A percentile compares a stretch with the other conserved stretches of the same genome.
Evolutionary conservation across 2,113 vertebrate genomes (phyloP).

Genomic region (Neotragus moschatus): DNA sequence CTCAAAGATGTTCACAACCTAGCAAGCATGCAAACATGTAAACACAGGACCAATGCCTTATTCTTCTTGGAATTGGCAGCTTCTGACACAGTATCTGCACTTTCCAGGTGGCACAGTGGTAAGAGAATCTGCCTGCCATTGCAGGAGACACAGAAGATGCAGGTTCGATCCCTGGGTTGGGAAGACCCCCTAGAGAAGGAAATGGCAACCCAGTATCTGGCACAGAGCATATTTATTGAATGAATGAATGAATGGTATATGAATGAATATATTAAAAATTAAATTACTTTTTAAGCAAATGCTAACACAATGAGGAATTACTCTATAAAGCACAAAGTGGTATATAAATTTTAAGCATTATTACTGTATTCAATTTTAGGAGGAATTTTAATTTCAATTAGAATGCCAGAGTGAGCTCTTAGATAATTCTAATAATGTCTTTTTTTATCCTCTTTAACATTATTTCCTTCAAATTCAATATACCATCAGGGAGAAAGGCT

Average conservation of each 20-base stretch:
- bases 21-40: background rate
- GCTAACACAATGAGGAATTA: slow-evolving; percentile 24
- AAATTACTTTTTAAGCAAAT: slow-evolving; percentile 43
- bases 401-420: slow-evolving; percentile 39
- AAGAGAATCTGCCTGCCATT: background rate
- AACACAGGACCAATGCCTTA: background rate
- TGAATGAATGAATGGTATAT: background rate
- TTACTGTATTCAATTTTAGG: slow-evolving; percentile 25
- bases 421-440: slow-evolving; percentile 27
- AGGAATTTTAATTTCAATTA: slow-evolving; percentile 50
- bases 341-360: slow-evolving; percentile 2
- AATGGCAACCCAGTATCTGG: background rate
- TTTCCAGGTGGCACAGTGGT: background rate
- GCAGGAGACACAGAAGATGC: background rate
- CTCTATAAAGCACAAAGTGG: background rate
- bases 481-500: slow-evolving; percentile 6
- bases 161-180: background rate
- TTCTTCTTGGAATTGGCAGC: background rate
- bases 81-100: background rate
- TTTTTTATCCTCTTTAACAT: slow-evolving; percentile 34
- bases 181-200: background rate
- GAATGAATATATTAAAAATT: slow-evolving; percentile 39
- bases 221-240: background rate
- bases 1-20: slow-evolving; percentile 1
- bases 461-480: slow-evolving; percentile 43